Evolutionary conservation across 2,113 vertebrate genomes (phyloP).

Genomic region (Condylura cristata): DNA sequence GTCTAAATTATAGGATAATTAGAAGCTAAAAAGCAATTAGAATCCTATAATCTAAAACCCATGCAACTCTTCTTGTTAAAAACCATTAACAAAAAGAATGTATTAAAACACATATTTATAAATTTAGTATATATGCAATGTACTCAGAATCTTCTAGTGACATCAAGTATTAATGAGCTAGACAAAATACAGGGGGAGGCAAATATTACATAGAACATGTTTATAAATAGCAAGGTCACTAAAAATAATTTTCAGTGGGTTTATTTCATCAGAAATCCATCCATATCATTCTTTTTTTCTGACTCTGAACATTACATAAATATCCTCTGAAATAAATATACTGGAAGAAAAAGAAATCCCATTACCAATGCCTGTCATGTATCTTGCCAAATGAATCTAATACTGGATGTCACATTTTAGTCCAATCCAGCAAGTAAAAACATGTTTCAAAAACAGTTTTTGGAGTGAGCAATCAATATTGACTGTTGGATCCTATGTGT

Average conservation of each 20-base stretch:
- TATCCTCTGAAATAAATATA: constrained; percentile 52
- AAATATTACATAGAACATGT: background rate
- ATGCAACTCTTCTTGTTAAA: background rate
- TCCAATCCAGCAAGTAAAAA: constrained; percentile 46
- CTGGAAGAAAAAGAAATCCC: background rate
- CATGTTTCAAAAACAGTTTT: constrained; percentile 70
- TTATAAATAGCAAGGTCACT: background rate
- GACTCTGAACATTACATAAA: constrained; percentile 53
- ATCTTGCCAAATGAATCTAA: constrained; percentile 40
- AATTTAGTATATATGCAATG: background rate
- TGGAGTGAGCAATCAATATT: constrained; percentile 67
- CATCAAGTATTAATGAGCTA: constrained; percentile 8
- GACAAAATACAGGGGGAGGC: background rate
- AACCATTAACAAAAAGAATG: constrained; percentile 11
- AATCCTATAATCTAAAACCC: background rate
- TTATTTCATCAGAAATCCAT: constrained; percentile 42
- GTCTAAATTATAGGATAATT: constrained; percentile 6
- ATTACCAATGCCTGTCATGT: constrained; percentile 45
- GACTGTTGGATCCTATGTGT: constrained; percentile 61
- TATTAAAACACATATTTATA: constrained; percentile 6
- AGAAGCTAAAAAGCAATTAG: background rate
- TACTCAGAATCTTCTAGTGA: background rate
- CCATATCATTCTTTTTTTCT: constrained; percentile 27
- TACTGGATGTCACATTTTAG: constrained; percentile 40
- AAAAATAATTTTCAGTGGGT: background rate